Percentiles rank a stretch among this genome's conserved stretches.
Conservation (phyloP, 2,113 vertebrate species). For the Gavia stellata region DNA sequence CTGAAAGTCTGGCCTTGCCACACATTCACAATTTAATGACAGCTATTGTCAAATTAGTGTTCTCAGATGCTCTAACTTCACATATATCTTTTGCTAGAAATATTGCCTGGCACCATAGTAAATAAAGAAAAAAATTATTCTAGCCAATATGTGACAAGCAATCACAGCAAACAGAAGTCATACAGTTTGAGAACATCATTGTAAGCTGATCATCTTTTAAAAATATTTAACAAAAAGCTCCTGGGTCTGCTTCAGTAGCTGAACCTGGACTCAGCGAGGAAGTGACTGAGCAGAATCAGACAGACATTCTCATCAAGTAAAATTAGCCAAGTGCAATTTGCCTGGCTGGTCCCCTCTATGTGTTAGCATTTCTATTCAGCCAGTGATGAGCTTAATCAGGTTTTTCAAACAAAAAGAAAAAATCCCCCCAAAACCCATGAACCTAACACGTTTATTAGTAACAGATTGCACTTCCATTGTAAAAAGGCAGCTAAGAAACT, state of each 20-base stretch:
- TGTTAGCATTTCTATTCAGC: not conserved
- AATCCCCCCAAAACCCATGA: not conserved
- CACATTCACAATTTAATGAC: not conserved
- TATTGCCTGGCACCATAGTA: not conserved
- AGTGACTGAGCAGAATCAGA: slow-evolving; percentile 29
- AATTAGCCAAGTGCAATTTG: slow-evolving; percentile 36
- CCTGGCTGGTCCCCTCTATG: not conserved
- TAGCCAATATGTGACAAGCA: not conserved
- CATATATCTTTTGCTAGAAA: not conserved
- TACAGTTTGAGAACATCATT: not conserved
- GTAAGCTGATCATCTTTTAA: not conserved
- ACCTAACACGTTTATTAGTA: not conserved
- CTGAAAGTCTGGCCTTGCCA: not conserved
- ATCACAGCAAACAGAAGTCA: not conserved
- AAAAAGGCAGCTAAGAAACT: not conserved
- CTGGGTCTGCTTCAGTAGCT: not conserved
- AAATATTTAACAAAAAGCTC: slow-evolving; percentile 19
- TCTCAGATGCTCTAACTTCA: not conserved
- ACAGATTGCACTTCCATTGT: not conserved
- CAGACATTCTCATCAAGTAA: slow-evolving; percentile 31
- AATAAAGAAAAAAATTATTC: not conserved
- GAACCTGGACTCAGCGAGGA: not conserved
- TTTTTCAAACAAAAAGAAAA: not conserved
- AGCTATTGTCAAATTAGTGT: not conserved
- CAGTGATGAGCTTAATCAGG: not conserved